phyloP scores from a whole-genome alignment of 2,888 invertebrate species.

The Microctonus brassicae region DNA sequence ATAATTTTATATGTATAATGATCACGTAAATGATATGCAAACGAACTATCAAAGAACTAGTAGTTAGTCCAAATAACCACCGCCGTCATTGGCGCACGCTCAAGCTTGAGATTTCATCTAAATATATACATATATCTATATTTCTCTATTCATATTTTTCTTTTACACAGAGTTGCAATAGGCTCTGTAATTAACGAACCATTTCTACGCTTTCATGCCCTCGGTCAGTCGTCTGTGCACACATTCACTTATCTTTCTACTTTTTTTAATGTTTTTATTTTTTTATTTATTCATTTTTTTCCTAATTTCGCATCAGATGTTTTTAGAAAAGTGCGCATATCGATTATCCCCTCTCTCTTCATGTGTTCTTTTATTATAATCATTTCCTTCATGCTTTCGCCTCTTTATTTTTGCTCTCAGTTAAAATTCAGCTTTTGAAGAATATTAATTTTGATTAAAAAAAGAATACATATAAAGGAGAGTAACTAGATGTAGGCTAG shows the following conservation, averaged over 20 bases:
- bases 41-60: conserved; percentile 52
- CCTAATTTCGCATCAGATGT: conserved; percentile 30
- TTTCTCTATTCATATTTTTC: background rate
- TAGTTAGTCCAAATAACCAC: conserved; percentile 42
- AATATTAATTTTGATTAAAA: background rate
- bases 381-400: background rate
- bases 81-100: conserved; percentile 21
- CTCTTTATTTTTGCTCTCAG: too few species aligned
- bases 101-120: conserved; percentile 32
- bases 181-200: conserved; percentile 43
- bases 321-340: background rate
- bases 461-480: too few species aligned
- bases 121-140: background rate
- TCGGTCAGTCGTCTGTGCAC: conserved; percentile 15
- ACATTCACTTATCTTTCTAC: conserved; percentile 19
- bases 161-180: conserved; percentile 20
- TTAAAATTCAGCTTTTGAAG: conserved; percentile 3
- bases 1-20: background rate
- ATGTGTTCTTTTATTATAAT: background rate
- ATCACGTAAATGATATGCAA: conserved; percentile 55
- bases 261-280: conserved; percentile 8
- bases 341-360: conserved; percentile 7
- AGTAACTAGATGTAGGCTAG: too few species aligned
- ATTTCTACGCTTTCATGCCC: conserved; percentile 14
- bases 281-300: background rate